Evolutionary conservation across 2,888 invertebrate species (phyloP).

Genomic region (Tipula vernalis): DNA sequence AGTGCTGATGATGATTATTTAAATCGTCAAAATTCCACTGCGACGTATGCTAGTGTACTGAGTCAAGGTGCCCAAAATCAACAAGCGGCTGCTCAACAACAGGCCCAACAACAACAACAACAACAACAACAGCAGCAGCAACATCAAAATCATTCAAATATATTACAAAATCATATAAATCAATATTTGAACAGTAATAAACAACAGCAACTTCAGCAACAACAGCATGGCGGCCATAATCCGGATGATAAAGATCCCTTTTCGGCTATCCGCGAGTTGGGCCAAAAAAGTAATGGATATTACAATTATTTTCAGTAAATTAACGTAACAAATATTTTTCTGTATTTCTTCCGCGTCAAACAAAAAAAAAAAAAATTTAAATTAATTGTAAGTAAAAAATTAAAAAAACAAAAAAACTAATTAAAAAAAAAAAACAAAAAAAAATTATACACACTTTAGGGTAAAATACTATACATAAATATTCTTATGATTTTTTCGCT

Average conservation of each 20-base stretch:
- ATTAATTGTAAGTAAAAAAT: neutral
- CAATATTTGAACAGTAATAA: slow-evolving; percentile 15
- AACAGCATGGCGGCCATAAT: slow-evolving; percentile 17
- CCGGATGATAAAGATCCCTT: slow-evolving; percentile 36
- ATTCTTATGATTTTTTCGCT: neutral
- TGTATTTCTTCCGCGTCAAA: neutral
- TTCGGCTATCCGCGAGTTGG: slow-evolving; percentile 38
- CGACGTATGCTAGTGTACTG: slow-evolving; percentile 35
- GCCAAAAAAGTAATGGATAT: slow-evolving; percentile 38
- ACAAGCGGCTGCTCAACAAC: slow-evolving; percentile 14
- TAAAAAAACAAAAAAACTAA: neutral
- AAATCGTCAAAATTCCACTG: slow-evolving; percentile 25
- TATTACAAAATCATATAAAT: slow-evolving; percentile 15
- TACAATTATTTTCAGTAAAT: slow-evolving; percentile 44
- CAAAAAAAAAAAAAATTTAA: neutral
- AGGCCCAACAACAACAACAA: slow-evolving; percentile 14
- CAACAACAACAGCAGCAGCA: slow-evolving; percentile 15
- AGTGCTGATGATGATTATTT: slow-evolving; percentile 21
- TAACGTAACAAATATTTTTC: neutral
- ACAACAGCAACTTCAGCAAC: slow-evolving; percentile 20
- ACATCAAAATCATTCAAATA: slow-evolving; percentile 16
- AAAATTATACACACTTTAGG: slow-evolving; percentile 4
- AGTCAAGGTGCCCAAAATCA: slow-evolving; percentile 27
- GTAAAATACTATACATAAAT: neutral
- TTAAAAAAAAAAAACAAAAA: neutral